Evolutionary conservation across 2,797 vertebrate species (phyloP).

Genomic region (Typhlichthys subterraneus): DNA sequence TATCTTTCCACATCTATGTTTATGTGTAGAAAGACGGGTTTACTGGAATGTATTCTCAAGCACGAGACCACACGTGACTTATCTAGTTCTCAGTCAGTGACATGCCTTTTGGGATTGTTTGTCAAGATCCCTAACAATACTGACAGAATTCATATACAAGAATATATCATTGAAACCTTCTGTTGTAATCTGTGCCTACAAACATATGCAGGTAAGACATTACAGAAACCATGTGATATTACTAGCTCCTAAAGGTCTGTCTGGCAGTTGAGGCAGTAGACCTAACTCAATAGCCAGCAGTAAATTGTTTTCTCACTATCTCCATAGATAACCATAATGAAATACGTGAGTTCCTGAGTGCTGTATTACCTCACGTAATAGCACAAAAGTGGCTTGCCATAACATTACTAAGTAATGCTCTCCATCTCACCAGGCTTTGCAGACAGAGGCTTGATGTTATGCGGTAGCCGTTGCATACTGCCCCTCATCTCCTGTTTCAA

Average conservation of each 20-base stretch:
- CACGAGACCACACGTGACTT: neutral
- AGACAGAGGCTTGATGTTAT: constrained; percentile 76
- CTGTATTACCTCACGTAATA: constrained; percentile 48
- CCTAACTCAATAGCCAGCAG: constrained; percentile 41
- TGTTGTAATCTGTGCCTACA: neutral
- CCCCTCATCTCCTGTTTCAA: constrained; percentile 91
- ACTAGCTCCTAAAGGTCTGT: constrained; percentile 3
- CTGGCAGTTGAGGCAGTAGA: constrained; percentile 14
- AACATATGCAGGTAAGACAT: neutral
- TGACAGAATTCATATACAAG: neutral
- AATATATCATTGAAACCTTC: neutral
- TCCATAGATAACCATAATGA: constrained; percentile 42
- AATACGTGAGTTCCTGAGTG: constrained; percentile 54
- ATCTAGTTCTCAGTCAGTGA: neutral
- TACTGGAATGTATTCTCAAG: constrained; percentile 7
- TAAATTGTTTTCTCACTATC: constrained; percentile 15
- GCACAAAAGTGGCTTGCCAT: constrained; percentile 15
- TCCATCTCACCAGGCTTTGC: constrained; percentile 75
- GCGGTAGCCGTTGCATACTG: constrained; percentile 82
- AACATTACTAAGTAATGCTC: constrained; percentile 34
- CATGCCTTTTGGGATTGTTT: no score
- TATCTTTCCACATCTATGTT: constrained; percentile 79
- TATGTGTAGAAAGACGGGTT: constrained; percentile 21
- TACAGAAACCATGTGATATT: neutral
- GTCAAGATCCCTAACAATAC: neutral